Base-by-base conservation (phyloP, 53 echinoderm and acorn worm genomes). In the Paracentrotus lividus region DNA sequence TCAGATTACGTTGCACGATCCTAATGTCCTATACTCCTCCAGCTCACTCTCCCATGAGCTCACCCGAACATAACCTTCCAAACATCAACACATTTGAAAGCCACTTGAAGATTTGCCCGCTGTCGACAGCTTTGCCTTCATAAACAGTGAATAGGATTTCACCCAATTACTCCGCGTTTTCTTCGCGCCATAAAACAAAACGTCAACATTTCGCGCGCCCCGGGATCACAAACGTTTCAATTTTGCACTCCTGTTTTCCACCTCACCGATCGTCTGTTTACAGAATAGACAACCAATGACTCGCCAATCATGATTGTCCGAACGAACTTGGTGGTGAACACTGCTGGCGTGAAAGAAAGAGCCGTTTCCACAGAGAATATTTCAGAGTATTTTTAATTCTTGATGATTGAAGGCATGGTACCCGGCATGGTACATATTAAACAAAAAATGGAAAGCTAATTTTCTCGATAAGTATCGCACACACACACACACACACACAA, bases 131-230 rank as follows among this genome's bases (percentile, higher is more conserved):
- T 85, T 85, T 9, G 47, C 49, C 31, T 85, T 85, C 26, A 27
- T 85, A 85, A 85, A 85, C 85, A 85, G 26, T 85, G 85, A 85
- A 85, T 85, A 49, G 85, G 85, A 85, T 85, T 85, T 85, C 85
- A 85, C 85, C 47, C 85, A 85, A 85, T 85, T 85, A 47, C 85
- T 72, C 20, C 72, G 72, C 36, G 36, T 36, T 72, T 40, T 10
- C 13, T 40, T 72, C 72, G 40, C 72, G 72, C 40, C 72, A 72
- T 20, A 72, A 72, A 36, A 32, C 16, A 27, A 72, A 72, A 72
- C 72, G 32, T 72, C 72, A 72, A 72, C 72, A 72, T 72, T 72
- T 72, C 72, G 38, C 72, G 72, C 72, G 72, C 72, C 72, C 72
- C 72, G 72, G 72, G 72, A 72, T 72, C 72, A 72, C 40, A 38